Conservation (phyloP, 2,888 invertebrate species). For the Drosophila anomalata region DNA sequence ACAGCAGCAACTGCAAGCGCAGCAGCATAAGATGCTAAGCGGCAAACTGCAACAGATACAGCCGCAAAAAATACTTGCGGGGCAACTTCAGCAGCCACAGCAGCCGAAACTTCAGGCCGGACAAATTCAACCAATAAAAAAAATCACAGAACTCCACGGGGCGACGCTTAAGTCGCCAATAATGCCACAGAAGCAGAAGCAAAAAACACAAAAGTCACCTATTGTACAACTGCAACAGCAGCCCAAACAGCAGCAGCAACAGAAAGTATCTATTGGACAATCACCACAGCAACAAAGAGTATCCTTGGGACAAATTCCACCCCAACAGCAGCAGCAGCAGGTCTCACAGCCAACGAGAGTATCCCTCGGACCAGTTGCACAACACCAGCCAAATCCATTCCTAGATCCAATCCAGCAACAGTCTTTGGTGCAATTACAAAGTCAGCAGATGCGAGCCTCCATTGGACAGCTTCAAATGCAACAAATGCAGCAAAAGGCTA, state of each 20-base stretch:
- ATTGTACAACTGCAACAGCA: constrained; percentile 12
- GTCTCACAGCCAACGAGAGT: constrained; percentile 2
- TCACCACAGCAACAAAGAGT: constrained; percentile 14
- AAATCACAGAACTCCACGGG: not conserved
- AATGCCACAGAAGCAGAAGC: not conserved
- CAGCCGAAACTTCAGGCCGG: constrained; percentile 6
- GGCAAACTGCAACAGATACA: constrained; percentile 2
- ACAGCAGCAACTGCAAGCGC: not conserved
- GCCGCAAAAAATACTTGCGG: constrained; percentile 5
- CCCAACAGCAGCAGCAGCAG: not conserved
- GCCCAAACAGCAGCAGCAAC: constrained; percentile 11
- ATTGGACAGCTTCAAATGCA: not conserved
- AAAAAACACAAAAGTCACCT: constrained; percentile 7
- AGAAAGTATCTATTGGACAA: constrained; percentile 15
- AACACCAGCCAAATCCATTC: not conserved
- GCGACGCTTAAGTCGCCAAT: not conserved
- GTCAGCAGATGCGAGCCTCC: not conserved
- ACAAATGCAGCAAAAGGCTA: not conserved
- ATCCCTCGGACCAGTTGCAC: not conserved
- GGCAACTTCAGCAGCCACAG: constrained; percentile 8
- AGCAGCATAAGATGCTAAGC: not conserved
- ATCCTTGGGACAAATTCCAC: constrained; percentile 6
- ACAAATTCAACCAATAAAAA: constrained; percentile 2
- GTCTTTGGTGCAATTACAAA: not conserved
- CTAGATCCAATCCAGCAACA: not conserved